These are phyloP conservation scores for Serripes groenlandicus DNA, from an alignment of 2,888 invertebrate genomes.

Conservation along the genomic window DNA sequence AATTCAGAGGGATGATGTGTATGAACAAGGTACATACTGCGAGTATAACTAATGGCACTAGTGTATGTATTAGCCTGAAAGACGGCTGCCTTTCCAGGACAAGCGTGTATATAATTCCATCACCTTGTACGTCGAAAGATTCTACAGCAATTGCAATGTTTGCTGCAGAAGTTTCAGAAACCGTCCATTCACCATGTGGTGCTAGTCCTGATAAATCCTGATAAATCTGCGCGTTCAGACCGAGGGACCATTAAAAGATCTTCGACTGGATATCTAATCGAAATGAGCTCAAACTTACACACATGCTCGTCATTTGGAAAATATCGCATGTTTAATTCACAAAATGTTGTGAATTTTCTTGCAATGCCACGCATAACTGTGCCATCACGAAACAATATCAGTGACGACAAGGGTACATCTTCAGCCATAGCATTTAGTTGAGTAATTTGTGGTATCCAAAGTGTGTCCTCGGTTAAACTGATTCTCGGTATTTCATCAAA, in stretches of 20 bases:
- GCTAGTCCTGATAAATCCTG: no score
- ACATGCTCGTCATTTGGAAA: neutral
- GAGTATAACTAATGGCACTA: neutral
- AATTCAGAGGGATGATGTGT: neutral
- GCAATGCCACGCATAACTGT: neutral
- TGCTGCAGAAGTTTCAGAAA: neutral
- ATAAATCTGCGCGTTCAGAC: no score
- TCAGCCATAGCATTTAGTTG: neutral
- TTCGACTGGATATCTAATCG: neutral
- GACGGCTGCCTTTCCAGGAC: neutral
- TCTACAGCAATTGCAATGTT: no score
- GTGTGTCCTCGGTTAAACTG: neutral
- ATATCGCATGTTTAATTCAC: neutral
- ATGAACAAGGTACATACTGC: neutral
- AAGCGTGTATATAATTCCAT: neutral
- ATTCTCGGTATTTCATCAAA: neutral
- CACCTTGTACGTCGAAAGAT: neutral
- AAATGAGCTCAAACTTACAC: slow-evolving; percentile 6
- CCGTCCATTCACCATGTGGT: slow-evolving; percentile 7
- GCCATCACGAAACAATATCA: neutral
- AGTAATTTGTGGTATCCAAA: neutral
- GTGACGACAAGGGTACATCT: neutral
- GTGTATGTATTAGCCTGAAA: neutral
- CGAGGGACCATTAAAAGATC: no score
- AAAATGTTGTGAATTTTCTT: neutral